Evolutionary conservation across 2,888 invertebrate genomes (phyloP).

Genomic region (Drymonia ruficornis): DNA sequence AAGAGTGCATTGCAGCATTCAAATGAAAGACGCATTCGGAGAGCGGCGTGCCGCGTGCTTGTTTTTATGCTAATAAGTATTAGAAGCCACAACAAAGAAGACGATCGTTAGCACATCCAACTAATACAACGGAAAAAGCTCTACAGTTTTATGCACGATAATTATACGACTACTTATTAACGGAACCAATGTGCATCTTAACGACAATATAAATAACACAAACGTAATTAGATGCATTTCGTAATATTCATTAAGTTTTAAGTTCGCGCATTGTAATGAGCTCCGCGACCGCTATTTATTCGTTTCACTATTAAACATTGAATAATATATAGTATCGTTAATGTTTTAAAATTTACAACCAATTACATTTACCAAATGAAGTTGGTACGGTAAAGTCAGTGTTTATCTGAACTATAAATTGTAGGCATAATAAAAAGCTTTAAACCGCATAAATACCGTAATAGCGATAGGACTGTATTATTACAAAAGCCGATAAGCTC

Average conservation of each 20-base stretch:
- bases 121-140: not conserved
- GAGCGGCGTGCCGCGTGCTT: no score
- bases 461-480: no score
- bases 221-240: constrained; percentile 1
- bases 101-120: not conserved
- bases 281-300: constrained; percentile 21
- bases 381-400: constrained; percentile 37
- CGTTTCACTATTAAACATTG: constrained; percentile 34
- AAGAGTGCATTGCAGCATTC: no score
- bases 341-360: constrained; percentile 42
- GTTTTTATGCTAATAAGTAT: constrained; percentile 3
- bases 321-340: constrained; percentile 36
- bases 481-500: no score
- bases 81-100: not conserved
- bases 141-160: not conserved
- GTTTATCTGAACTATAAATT: constrained; percentile 33
- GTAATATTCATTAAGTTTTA: constrained; percentile 17
- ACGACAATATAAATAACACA: constrained; percentile 9
- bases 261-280: constrained; percentile 25
- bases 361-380: constrained; percentile 45
- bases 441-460: not conserved
- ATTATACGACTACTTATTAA: not conserved
- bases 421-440: constrained; percentile 9
- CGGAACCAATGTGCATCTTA: constrained; percentile 5
- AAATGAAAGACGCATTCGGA: no score